Conservation (phyloP, 1,140 invertebrate species). For the Sitophilus oryzae region DNA sequence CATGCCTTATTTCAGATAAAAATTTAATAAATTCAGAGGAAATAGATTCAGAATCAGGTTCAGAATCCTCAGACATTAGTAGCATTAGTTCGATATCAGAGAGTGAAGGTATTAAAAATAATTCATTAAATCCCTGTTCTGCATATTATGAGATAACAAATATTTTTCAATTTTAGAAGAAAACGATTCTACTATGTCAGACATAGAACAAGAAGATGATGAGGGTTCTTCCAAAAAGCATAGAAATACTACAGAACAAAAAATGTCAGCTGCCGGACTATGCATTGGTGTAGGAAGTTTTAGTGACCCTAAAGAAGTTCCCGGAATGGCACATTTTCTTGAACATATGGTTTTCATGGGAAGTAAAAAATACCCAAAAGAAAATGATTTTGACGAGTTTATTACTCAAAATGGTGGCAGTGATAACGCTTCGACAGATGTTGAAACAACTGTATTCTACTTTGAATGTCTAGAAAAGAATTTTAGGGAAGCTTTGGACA, state of each 20-base stretch:
- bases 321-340: constrained; percentile 88
- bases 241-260: constrained; percentile 40
- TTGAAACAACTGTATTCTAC: constrained; percentile 79
- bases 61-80: constrained; percentile 8
- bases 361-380: constrained; percentile 76
- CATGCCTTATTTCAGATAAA: constrained; percentile 60
- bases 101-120: constrained; percentile 18
- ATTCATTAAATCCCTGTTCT: too few species aligned
- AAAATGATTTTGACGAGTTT: constrained; percentile 81
- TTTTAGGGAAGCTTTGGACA: constrained; percentile 68
- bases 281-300: constrained; percentile 68
- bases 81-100: too few species aligned
- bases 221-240: neutral
- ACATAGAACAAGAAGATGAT: constrained; percentile 35
- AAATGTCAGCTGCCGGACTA: constrained; percentile 63
- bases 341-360: constrained; percentile 97
- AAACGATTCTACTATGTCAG: neutral
- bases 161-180: constrained; percentile 3
- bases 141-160: constrained; percentile 7
- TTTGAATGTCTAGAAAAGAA: constrained; percentile 80
- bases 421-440: constrained; percentile 78
- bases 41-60: constrained; percentile 33
- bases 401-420: constrained; percentile 71
- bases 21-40: constrained; percentile 27
- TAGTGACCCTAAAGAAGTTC: constrained; percentile 67